Percentiles rank a stretch among this genome's conserved stretches.
These are phyloP conservation scores for Plectrocnemia conspersa DNA, from an alignment of 1,140 invertebrate species.

Conservation along the genomic window DNA sequence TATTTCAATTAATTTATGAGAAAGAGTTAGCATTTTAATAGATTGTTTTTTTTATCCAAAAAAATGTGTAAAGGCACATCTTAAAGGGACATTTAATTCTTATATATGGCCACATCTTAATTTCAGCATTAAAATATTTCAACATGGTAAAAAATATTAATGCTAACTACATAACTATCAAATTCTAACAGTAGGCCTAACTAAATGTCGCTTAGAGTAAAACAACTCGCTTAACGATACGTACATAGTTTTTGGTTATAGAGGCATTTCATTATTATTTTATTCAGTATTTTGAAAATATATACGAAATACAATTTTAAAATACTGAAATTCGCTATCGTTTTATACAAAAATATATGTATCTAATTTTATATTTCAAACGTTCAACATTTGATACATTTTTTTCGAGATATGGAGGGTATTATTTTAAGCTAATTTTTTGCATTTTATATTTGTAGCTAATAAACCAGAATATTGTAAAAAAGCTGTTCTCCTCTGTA, in stretches of 20 bases:
- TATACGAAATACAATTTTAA: background rate
- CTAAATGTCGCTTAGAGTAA: background rate
- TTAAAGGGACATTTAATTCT: background rate
- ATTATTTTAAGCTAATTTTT: background rate
- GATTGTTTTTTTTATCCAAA: too few relatives aligned
- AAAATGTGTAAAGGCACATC: slow-evolving; percentile 15
- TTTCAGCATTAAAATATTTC: background rate
- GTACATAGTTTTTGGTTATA: slow-evolving; percentile 14
- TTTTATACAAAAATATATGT: background rate
- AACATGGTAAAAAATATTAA: slow-evolving; percentile 14
- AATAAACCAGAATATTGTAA: background rate
- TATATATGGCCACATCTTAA: slow-evolving; percentile 10
- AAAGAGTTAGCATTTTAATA: too few relatives aligned
- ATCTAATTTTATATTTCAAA: background rate
- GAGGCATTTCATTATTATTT: slow-evolving; percentile 14
- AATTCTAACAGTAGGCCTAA: too few relatives aligned
- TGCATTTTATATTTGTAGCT: background rate
- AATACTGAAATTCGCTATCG: background rate
- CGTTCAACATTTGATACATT: background rate
- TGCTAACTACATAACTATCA: background rate
- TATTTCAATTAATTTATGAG: too few relatives aligned
- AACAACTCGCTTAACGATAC: slow-evolving; percentile 1
- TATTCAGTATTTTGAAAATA: background rate
- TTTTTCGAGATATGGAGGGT: background rate
- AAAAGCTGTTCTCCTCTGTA: background rate